Evolutionary conservation across 1,140 invertebrate species (phyloP).

Genomic region (Aphelinus certus): DNA sequence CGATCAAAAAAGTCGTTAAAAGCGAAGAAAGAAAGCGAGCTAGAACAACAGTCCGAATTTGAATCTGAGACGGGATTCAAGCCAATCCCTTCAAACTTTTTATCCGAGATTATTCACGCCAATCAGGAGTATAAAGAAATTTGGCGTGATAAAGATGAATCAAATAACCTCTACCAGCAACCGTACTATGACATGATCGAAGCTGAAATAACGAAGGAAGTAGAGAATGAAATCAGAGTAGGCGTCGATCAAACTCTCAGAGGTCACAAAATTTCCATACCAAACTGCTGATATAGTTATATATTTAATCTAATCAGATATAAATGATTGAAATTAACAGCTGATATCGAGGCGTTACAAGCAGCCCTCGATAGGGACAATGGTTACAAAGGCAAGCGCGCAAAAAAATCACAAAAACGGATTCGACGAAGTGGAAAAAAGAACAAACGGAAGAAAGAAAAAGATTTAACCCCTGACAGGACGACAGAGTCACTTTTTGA

Average conservation of each 20-base stretch:
- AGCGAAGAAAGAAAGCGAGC: constrained; percentile 62
- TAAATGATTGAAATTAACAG: constrained; percentile 35
- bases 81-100: constrained; percentile 64
- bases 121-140: constrained; percentile 72
- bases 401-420: constrained; percentile 83
- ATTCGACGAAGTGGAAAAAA: constrained; percentile 83
- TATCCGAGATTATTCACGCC: constrained; percentile 63
- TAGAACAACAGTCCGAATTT: constrained; percentile 70
- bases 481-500: constrained; percentile 91
- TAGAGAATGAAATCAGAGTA: constrained; percentile 85
- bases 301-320: too few species aligned
- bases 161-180: constrained; percentile 72
- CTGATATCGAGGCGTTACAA: constrained; percentile 64
- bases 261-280: constrained; percentile 51
- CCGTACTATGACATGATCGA: constrained; percentile 86
- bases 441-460: constrained; percentile 93
- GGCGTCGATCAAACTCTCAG: constrained; percentile 88
- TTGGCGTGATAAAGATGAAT: constrained; percentile 85
- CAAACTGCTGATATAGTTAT: not conserved
- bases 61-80: constrained; percentile 69
- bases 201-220: constrained; percentile 81
- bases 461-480: constrained; percentile 93
- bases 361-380: constrained; percentile 80
- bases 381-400: constrained; percentile 79
- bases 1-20: constrained; percentile 72